Evolutionary conservation across 2,113 vertebrate species (phyloP).

Genomic region (Sminthopsis crassicaudata): DNA sequence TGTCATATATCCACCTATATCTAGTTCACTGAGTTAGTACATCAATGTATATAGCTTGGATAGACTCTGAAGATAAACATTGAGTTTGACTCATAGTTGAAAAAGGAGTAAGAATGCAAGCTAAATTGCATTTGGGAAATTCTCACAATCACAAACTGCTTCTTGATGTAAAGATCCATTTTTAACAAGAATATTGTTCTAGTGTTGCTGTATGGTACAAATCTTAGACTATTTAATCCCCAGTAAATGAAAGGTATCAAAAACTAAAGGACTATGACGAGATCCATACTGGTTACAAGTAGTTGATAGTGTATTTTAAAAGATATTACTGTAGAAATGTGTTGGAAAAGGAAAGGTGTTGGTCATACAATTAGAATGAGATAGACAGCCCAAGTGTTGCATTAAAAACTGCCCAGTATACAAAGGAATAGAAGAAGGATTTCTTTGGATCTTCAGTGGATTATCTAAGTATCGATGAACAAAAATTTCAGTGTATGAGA

Average conservation of each 20-base stretch:
- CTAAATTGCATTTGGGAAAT: background rate
- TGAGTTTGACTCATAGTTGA: background rate
- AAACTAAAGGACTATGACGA: background rate
- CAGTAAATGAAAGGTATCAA: background rate
- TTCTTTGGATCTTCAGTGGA: background rate
- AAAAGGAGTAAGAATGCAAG: background rate
- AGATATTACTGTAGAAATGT: background rate
- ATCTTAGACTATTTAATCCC: background rate
- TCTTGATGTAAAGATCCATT: background rate
- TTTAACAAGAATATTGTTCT: background rate
- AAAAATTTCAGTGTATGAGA: background rate
- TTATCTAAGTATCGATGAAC: background rate
- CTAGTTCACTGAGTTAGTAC: background rate
- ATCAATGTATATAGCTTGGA: background rate
- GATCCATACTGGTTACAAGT: background rate
- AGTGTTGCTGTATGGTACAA: background rate
- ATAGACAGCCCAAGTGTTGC: background rate
- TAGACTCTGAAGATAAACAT: background rate
- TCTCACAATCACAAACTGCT: background rate
- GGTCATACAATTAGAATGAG: background rate
- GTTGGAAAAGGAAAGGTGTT: background rate
- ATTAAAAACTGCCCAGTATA: background rate
- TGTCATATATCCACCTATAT: background rate
- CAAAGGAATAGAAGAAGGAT: background rate
- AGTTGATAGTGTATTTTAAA: background rate